Evolutionary conservation across 2,797 vertebrate genomes (phyloP).

Genomic region (Ataeniobius toweri): DNA sequence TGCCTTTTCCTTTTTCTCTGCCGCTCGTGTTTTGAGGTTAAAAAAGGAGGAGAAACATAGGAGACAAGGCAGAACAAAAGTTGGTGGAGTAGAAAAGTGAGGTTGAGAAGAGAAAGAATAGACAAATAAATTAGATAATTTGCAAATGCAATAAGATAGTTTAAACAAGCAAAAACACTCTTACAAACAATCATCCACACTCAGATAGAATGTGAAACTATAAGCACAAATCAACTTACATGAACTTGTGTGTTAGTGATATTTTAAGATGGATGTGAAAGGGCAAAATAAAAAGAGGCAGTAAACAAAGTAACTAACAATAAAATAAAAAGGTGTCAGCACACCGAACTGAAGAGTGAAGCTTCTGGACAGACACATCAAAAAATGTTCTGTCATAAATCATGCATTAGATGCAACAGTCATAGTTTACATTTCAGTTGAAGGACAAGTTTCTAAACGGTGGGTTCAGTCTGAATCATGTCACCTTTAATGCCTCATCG

Average conservation of each 20-base stretch:
- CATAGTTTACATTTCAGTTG: slow-evolving; percentile 46
- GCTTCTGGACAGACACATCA: slow-evolving; percentile 2
- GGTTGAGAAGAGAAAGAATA: not conserved
- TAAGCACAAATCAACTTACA: slow-evolving; percentile 15
- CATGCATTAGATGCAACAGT: slow-evolving; percentile 18
- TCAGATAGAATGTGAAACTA: slow-evolving; percentile 8
- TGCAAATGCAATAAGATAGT: not conserved
- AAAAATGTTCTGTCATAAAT: slow-evolving; percentile 25
- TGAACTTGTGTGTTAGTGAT: not conserved
- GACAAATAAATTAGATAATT: not conserved
- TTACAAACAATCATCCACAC: not conserved
- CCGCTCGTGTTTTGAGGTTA: slow-evolving; percentile 28
- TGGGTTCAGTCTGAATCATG: slow-evolving; percentile 52
- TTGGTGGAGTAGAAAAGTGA: not conserved
- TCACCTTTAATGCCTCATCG: slow-evolving; percentile 52
- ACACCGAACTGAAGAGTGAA: not conserved
- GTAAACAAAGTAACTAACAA: slow-evolving; percentile 1
- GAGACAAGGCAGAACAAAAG: not conserved
- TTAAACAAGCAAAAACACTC: slow-evolving; percentile 4
- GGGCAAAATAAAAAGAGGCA: not conserved
- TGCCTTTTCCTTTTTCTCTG: slow-evolving; percentile 61
- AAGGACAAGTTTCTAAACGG: slow-evolving; percentile 42
- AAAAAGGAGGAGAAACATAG: slow-evolving; percentile 22
- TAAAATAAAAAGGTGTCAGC: slow-evolving; percentile 13
- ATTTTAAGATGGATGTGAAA: slow-evolving; percentile 13